Percentiles rank a stretch among this genome's conserved stretches.
Conservation (phyloP, 2,888 invertebrate species). For the Tupiocoris notatus region DNA sequence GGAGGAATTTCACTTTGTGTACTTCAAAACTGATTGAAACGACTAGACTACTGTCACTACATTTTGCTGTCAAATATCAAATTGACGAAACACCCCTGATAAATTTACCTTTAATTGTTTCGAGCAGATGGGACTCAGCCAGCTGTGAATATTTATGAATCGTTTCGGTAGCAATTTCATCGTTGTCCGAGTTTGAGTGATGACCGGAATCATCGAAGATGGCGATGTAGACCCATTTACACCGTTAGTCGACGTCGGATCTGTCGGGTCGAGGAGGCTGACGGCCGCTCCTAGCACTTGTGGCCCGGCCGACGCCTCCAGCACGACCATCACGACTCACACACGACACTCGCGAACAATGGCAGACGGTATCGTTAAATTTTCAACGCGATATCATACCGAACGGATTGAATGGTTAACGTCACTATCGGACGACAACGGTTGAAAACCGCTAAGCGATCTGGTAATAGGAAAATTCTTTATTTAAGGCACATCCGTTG, state of each 20-base stretch:
- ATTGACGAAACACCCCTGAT: too few relatives aligned
- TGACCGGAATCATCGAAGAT: slow-evolving; percentile 51
- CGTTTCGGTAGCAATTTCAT: slow-evolving; percentile 88
- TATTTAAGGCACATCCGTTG: not conserved
- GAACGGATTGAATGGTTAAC: too few relatives aligned
- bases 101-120: slow-evolving; percentile 56
- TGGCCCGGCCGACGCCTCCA: slow-evolving; percentile 57
- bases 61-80: too few relatives aligned
- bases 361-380: not conserved
- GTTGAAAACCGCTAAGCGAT: too few relatives aligned
- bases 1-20: too few relatives aligned
- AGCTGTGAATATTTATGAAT: slow-evolving; percentile 86
- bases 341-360: not conserved
- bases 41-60: too few relatives aligned
- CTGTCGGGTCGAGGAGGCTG: slow-evolving; percentile 63
- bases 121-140: slow-evolving; percentile 69
- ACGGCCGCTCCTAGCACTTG: slow-evolving; percentile 59
- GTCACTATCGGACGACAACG: too few relatives aligned
- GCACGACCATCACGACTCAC: slow-evolving; percentile 62
- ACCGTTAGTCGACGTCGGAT: slow-evolving; percentile 55
- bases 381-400: not conserved
- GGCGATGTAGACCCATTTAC: slow-evolving; percentile 1
- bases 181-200: slow-evolving; percentile 57
- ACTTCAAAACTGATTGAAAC: too few relatives aligned
- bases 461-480: not conserved